Evolutionary conservation across 2,888 invertebrate genomes (phyloP).

Genomic region (Polydrusus cervinus): DNA sequence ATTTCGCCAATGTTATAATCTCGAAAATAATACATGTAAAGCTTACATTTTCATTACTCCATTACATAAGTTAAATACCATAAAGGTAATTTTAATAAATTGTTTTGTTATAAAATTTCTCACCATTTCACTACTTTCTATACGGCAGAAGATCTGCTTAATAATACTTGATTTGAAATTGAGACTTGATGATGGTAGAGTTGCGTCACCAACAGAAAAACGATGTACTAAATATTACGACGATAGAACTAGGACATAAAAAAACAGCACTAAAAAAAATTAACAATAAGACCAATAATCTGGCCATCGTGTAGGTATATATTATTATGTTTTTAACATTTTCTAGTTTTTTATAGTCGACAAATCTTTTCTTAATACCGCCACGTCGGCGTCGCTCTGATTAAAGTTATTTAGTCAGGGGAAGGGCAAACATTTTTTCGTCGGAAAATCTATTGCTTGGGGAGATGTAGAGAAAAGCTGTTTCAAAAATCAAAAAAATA

Average conservation of each 20-base stretch:
- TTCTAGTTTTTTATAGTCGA: no score
- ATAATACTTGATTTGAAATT: slow-evolving; percentile 24
- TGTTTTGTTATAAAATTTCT: slow-evolving; percentile 48
- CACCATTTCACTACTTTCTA: slow-evolving; percentile 52
- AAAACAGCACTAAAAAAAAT: no score
- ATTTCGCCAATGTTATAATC: neutral
- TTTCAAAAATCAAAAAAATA: no score
- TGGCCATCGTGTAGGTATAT: no score
- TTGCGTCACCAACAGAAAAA: slow-evolving; percentile 13
- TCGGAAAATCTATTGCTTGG: no score
- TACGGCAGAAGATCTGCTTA: slow-evolving; percentile 26
- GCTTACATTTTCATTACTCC: slow-evolving; percentile 18
- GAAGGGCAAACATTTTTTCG: no score
- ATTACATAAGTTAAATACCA: slow-evolving; percentile 33
- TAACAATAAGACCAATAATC: no score
- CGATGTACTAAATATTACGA: neutral
- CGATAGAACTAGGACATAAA: neutral
- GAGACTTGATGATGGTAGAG: slow-evolving; percentile 11
- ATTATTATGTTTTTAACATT: no score
- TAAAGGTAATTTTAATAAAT: slow-evolving; percentile 46
- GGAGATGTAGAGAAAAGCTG: no score
- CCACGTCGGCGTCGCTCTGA: no score
- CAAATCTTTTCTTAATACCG: no score
- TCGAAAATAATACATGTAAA: slow-evolving; percentile 1
- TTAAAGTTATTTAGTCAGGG: no score